These are phyloP conservation scores for Chaetura pelagica DNA, from an alignment of 2,113 vertebrate genomes.

Conservation along the genomic window DNA sequence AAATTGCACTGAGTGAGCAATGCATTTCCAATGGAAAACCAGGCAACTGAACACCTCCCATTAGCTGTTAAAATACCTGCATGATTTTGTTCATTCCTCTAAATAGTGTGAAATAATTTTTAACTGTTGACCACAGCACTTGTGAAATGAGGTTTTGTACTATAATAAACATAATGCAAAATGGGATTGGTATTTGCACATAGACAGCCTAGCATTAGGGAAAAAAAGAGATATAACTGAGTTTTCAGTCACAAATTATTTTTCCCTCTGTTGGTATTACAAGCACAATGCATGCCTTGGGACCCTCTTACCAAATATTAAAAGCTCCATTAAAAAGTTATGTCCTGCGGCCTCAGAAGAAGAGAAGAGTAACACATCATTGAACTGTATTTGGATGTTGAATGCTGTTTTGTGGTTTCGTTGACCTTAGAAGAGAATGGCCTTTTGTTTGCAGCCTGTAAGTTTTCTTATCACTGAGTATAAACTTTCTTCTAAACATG, in stretches of 20 bases:
- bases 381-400: background rate
- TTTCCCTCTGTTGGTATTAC: background rate
- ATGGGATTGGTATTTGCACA: background rate
- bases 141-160: background rate
- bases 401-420: slow-evolving; percentile 10
- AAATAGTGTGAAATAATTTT: background rate
- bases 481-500: slow-evolving; percentile 1
- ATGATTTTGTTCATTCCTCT: background rate
- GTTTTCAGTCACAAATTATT: background rate
- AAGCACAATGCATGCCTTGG: background rate
- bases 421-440: slow-evolving; percentile 51
- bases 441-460: slow-evolving; percentile 41
- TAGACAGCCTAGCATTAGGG: background rate
- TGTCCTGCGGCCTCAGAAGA: background rate
- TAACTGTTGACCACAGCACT: background rate
- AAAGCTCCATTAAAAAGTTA: background rate
- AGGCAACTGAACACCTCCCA: background rate
- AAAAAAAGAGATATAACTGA: background rate
- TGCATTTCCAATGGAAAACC: background rate
- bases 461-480: slow-evolving; percentile 21
- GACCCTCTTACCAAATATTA: background rate
- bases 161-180: background rate
- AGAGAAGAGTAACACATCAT: background rate
- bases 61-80: background rate
- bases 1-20: background rate